These are phyloP conservation scores for Apaloderma vittatum DNA, from an alignment of 2,113 vertebrate genomes.

Conservation along the genomic window DNA sequence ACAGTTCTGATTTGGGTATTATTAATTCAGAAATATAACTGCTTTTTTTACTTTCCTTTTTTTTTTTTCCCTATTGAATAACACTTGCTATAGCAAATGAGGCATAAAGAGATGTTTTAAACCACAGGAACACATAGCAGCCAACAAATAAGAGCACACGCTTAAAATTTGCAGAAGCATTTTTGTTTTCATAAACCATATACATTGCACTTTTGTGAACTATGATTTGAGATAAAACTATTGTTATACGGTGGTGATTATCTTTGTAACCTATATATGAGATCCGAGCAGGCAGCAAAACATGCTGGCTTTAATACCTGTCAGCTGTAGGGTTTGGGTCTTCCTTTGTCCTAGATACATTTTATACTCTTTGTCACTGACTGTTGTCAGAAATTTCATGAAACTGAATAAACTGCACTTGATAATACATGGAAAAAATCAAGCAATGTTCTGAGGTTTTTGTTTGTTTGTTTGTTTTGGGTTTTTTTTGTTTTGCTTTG, in stretches of 20 bases:
- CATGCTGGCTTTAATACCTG: constrained; percentile 84
- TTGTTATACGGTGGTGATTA: constrained; percentile 77
- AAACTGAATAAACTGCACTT: constrained; percentile 84
- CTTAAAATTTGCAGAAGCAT: background rate
- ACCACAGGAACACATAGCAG: constrained; percentile 13
- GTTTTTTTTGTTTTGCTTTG: background rate
- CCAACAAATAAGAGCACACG: constrained; percentile 8
- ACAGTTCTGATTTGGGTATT: constrained; percentile 46
- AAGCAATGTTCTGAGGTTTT: background rate
- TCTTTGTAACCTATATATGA: constrained; percentile 84
- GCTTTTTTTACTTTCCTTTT: too few species aligned
- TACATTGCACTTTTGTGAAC: constrained; percentile 62
- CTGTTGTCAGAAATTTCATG: constrained; percentile 85
- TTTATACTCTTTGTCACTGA: constrained; percentile 79
- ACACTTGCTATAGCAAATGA: constrained; percentile 32
- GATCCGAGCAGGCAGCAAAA: constrained; percentile 84
- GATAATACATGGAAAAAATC: constrained; percentile 67
- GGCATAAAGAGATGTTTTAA: constrained; percentile 58
- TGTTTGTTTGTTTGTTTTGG: background rate
- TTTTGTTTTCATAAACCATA: background rate
- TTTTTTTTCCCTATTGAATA: constrained; percentile 15
- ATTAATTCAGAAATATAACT: constrained; percentile 71
- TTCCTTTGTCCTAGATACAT: constrained; percentile 82
- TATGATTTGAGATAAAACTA: constrained; percentile 73
- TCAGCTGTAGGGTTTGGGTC: constrained; percentile 80